Evolutionary conservation across 2,888 invertebrate genomes (phyloP).

Genomic region (Plutella xylostella): DNA sequence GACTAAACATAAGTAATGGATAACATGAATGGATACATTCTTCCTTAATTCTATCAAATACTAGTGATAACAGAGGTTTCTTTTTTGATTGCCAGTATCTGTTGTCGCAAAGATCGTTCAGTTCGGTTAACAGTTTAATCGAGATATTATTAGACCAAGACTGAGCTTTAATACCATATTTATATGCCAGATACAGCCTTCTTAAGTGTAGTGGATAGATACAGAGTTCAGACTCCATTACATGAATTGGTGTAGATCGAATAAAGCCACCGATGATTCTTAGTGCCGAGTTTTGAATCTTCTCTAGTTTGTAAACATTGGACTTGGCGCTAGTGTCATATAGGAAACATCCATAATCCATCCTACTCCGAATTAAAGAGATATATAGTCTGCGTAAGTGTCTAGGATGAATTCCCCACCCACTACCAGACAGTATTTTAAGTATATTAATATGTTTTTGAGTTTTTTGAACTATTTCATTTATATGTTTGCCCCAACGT

Average conservation of each 20-base stretch:
- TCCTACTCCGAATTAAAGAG: constrained; percentile 12
- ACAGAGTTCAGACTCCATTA: constrained; percentile 13
- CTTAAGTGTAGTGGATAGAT: constrained; percentile 11
- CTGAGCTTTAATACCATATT: constrained; percentile 10
- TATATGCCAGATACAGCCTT: constrained; percentile 11
- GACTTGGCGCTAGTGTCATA: constrained; percentile 10
- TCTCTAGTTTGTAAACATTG: constrained; percentile 11
- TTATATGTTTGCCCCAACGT: constrained; percentile 18
- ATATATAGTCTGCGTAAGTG: no score
- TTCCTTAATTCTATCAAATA: not conserved
- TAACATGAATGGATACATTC: not conserved
- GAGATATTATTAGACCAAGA: not conserved
- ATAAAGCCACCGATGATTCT: constrained; percentile 15
- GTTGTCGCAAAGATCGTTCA: not conserved
- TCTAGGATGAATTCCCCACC: constrained; percentile 13
- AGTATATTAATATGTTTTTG: constrained; percentile 15
- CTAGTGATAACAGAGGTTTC: not conserved
- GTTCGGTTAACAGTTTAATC: not conserved
- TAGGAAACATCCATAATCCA: constrained; percentile 13
- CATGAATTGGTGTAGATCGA: constrained; percentile 12
- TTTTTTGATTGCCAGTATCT: not conserved
- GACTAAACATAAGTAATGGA: not conserved
- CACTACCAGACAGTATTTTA: constrained; percentile 12
- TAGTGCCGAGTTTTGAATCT: constrained; percentile 14
- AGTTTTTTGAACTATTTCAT: constrained; percentile 11